Conservation (phyloP, 2,113 vertebrate species). For the Morone chrysops region DNA sequence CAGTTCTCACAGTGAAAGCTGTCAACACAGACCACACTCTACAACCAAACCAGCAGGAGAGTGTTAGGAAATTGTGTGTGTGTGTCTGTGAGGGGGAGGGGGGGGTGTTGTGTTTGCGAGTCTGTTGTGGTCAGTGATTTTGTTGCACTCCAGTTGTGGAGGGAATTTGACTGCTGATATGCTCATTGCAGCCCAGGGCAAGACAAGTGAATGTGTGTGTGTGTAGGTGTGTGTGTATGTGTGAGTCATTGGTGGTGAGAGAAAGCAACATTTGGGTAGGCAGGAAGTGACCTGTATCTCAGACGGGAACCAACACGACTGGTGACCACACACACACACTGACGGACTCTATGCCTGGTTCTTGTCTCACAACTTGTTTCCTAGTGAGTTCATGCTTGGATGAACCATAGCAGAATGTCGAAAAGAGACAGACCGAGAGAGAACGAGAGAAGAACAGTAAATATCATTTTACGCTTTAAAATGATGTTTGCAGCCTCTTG, state of each 20-base stretch:
- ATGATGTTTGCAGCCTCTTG: neutral
- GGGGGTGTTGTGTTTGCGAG: slow-evolving; percentile 36
- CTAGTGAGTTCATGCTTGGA: slow-evolving; percentile 29
- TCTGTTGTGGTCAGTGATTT: slow-evolving; percentile 74
- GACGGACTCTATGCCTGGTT: neutral
- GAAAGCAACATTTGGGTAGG: slow-evolving; percentile 71
- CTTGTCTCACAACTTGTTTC: slow-evolving; percentile 29
- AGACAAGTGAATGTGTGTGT: slow-evolving; percentile 51
- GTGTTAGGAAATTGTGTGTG: slow-evolving; percentile 22
- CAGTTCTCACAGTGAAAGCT: slow-evolving; percentile 63
- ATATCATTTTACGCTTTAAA: neutral
- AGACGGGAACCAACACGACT: slow-evolving; percentile 42
- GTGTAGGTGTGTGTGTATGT: slow-evolving; percentile 11
- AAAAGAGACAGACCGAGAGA: neutral
- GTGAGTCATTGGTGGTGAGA: slow-evolving; percentile 62
- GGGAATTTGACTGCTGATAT: slow-evolving; percentile 71
- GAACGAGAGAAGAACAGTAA: neutral
- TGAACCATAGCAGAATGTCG: slow-evolving; percentile 27
- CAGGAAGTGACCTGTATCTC: slow-evolving; percentile 70
- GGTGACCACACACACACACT: slow-evolving; percentile 30
- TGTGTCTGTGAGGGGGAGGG: no score
- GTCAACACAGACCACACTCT: slow-evolving; percentile 55
- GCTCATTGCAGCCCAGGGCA: slow-evolving; percentile 69
- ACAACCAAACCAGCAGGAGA: slow-evolving; percentile 58
- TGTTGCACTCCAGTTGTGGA: slow-evolving; percentile 68